Conservation (phyloP, 2,888 invertebrate genomes). For the Watsonalla cultraria region DNA sequence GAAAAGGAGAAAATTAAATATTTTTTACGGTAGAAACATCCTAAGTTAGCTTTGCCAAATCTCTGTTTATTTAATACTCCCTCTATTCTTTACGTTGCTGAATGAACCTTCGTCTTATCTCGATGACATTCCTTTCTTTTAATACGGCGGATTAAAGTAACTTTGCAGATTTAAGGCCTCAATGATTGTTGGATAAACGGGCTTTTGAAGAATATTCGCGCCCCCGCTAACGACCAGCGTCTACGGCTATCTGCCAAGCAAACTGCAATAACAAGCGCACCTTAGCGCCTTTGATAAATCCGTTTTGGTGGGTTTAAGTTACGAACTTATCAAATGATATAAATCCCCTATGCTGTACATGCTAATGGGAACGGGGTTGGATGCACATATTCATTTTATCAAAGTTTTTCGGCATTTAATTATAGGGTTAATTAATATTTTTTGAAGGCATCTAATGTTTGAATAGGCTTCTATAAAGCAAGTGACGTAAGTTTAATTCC, state of each 20-base stretch:
- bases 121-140: neutral
- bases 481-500: too few species aligned
- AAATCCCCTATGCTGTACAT: neutral
- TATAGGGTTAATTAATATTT: too few species aligned
- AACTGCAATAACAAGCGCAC: constrained; percentile 63
- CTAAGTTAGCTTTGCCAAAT: neutral
- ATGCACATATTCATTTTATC: too few species aligned
- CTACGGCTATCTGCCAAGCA: constrained; percentile 58
- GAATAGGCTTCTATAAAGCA: neutral
- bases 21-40: neutral
- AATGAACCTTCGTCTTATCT: neutral
- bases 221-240: constrained; percentile 50
- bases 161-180: constrained; percentile 20
- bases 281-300: constrained; percentile 59
- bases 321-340: constrained; percentile 6
- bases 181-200: constrained; percentile 30
- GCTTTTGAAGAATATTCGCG: constrained; percentile 36
- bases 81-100: neutral
- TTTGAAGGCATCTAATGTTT: neutral
- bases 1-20: neutral
- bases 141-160: constrained; percentile 1
- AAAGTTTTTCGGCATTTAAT: too few species aligned
- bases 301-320: constrained; percentile 32
- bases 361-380: too few species aligned
- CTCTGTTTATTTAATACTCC: neutral